Evolutionary conservation across 2,797 vertebrate genomes (phyloP), one percentile per base, ranked within the genome.

Genomic region (Picus viridis): DNA sequence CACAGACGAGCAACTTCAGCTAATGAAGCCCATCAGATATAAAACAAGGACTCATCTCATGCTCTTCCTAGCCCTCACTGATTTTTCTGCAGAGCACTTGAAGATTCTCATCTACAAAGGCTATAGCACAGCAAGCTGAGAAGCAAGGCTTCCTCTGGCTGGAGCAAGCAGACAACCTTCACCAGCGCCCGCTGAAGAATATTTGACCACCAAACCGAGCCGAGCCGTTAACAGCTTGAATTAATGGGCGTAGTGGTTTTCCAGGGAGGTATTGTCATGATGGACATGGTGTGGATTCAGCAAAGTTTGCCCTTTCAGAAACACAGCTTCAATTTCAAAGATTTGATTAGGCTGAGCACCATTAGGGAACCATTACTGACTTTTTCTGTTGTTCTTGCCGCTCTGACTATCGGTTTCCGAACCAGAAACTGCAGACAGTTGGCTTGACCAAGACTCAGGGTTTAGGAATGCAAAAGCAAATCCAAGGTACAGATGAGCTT

Each of bases 381-480:
- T 92, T 95, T 96, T 75, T 84, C 79, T 96, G 92, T 82, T 97
- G 93, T 63, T 96, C 92, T 96, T 96, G 90, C 95, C 94, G 86
- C 90, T 97, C 96, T 96, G 16, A 54, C 53, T 54, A 15, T 54
- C 53, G 9, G 53, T 54, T 54, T 95, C 95, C 96, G 92, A 97
- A 96, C 92, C 92, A 96, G 95, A 96, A 98, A 93, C 76, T 95
- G 88, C 89, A 96, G 96, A 94, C 91, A 94, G 94, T 97, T 96
- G 95, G 96, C 93, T 95, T 97, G 92, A 97, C 93, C 84, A 56
- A 96, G 73, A 96, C 94, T 96, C 87, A 96, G 96, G 92, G 86
- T 96, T 97, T 95, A 97, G 96, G 97, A 98, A 97, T 97, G 95
- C 88, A 83, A 94, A 90, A 97, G 86, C 92, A 92, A 96, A 96